These are phyloP conservation scores for Adelges cooleyi DNA, from an alignment of 1,140 invertebrate genomes.

Conservation along the genomic window DNA sequence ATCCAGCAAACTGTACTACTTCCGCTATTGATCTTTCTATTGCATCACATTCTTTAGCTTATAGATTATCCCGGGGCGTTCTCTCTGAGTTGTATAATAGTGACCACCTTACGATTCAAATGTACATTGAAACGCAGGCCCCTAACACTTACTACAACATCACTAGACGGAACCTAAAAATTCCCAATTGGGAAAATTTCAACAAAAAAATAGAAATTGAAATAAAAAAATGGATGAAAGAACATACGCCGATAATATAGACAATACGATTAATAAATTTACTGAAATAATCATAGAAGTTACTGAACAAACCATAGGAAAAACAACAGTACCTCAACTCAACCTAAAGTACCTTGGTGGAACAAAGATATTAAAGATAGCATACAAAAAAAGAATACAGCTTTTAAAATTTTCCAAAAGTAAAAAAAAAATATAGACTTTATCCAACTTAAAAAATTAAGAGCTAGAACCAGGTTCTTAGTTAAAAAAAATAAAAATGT, in stretches of 20 bases:
- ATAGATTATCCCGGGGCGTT: not conserved
- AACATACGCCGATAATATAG: not conserved
- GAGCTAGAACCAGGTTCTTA: too few relatives aligned
- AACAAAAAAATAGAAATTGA: not conserved
- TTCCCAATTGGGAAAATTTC: not conserved
- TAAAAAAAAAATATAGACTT: too few relatives aligned
- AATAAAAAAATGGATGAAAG: not conserved
- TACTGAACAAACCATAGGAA: not conserved
- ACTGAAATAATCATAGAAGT: not conserved
- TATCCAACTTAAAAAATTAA: too few relatives aligned
- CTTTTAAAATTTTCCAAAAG: too few relatives aligned
- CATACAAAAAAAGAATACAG: too few relatives aligned
- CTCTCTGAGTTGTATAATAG: not conserved
- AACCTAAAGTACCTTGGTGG: not conserved
- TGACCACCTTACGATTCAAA: not conserved
- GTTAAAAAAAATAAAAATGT: too few relatives aligned
- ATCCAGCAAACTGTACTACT: not conserved
- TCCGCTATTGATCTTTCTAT: not conserved
- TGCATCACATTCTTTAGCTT: not conserved
- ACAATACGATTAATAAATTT: not conserved
- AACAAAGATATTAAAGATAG: not conserved
- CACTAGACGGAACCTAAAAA: not conserved
- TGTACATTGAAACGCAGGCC: too few relatives aligned
- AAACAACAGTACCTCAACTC: not conserved
- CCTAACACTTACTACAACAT: not conserved